phyloP scores from a whole-genome alignment of 1,140 invertebrate species.

The Drosophila sechellia region DNA sequence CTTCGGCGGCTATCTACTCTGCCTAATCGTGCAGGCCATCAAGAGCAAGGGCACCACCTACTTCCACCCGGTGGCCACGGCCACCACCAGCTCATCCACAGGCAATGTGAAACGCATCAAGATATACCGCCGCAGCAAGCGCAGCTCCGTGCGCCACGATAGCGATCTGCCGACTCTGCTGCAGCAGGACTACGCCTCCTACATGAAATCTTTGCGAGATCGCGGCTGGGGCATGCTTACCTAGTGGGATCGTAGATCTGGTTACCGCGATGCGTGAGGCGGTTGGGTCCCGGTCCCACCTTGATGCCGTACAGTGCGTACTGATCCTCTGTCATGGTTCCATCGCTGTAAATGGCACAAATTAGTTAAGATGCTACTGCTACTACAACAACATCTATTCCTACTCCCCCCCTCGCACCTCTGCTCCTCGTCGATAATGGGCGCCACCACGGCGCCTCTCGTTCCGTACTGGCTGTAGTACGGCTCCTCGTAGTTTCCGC shows the following conservation, averaged over 20 bases:
- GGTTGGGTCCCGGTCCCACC: slow-evolving; percentile 86
- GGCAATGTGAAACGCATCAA: slow-evolving; percentile 77
- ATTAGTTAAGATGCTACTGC: not conserved
- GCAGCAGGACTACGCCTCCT: slow-evolving; percentile 51
- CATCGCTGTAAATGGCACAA: slow-evolving; percentile 86
- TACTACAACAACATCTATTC: not conserved
- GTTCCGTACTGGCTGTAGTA: slow-evolving; percentile 92
- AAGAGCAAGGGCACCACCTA: slow-evolving; percentile 85
- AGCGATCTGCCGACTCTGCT: slow-evolving; percentile 3
- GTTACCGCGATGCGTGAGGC: slow-evolving; percentile 78
- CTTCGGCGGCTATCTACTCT: slow-evolving; percentile 91
- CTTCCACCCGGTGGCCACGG: slow-evolving; percentile 81
- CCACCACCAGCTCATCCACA: slow-evolving; percentile 47
- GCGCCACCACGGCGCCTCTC: slow-evolving; percentile 91
- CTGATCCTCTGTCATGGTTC: slow-evolving; percentile 90
- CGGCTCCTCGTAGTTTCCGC: slow-evolving; percentile 91
- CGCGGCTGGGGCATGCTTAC: slow-evolving; percentile 48
- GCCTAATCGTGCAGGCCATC: slow-evolving; percentile 89
- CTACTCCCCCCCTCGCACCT: slow-evolving; percentile 77
- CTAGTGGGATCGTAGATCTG: slow-evolving; percentile 84
- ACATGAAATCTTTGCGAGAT: slow-evolving; percentile 35
- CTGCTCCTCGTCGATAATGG: slow-evolving; percentile 95
- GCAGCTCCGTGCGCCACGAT: not conserved
- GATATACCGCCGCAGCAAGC: slow-evolving; percentile 68
- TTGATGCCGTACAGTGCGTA: slow-evolving; percentile 92